Evolutionary conservation across 2,797 vertebrate genomes (phyloP).

Genomic region (Brachyrhaphis roseni): DNA sequence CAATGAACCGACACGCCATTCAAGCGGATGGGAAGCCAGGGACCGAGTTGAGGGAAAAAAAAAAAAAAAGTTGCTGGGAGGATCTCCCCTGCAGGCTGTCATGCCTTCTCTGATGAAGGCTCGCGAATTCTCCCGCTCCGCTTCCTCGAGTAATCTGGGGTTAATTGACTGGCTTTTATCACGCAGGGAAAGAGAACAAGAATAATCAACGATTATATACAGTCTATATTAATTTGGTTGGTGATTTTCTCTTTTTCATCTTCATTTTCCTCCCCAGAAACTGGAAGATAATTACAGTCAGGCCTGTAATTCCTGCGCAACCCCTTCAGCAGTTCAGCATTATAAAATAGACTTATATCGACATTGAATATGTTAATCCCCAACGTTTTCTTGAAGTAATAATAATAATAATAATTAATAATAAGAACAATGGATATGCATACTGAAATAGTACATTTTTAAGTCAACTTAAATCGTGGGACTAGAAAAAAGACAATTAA

Average conservation of each 20-base stretch:
- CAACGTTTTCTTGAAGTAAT: background rate
- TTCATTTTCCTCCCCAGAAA: background rate
- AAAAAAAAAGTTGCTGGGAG: conserved; percentile 67
- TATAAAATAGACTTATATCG: background rate
- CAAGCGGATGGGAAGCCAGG: conserved; percentile 64
- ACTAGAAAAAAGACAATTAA: background rate
- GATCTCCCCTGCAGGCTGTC: conserved; percentile 62
- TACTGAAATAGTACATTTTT: background rate
- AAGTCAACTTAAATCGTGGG: background rate
- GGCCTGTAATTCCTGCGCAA: conserved; percentile 2
- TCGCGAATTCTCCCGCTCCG: conserved; percentile 29
- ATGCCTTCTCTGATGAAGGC: conserved; percentile 37
- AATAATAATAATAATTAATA: background rate
- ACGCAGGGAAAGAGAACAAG: conserved; percentile 34
- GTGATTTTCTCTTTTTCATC: background rate
- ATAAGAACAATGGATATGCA: background rate
- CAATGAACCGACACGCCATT: conserved; percentile 78
- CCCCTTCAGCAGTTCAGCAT: background rate
- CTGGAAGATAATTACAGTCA: background rate
- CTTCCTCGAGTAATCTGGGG: conserved; percentile 28
- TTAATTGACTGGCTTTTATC: conserved; percentile 51
- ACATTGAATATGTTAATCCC: background rate
- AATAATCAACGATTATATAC: conserved; percentile 35
- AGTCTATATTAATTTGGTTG: conserved; percentile 26
- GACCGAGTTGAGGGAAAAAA: conserved; percentile 61